phyloP scores from a whole-genome alignment of 2,797 vertebrate species.

The Chelon labrosus region DNA sequence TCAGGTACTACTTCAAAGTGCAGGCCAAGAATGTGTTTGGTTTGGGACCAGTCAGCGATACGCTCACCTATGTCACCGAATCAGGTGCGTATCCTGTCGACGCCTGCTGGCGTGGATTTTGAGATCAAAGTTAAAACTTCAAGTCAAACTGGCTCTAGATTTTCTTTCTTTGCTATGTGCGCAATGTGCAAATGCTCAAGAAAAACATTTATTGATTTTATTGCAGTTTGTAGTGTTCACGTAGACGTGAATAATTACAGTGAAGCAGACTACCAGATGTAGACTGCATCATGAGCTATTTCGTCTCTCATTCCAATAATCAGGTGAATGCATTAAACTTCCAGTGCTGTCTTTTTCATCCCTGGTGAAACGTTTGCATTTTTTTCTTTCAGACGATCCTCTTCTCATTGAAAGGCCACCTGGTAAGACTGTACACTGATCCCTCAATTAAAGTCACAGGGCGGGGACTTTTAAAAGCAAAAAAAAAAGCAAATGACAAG shows the following conservation, averaged over 20 bases:
- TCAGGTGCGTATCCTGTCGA: conserved; percentile 88
- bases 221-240: conserved; percentile 16
- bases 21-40: conserved; percentile 96
- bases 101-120: conserved; percentile 17
- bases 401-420: conserved; percentile 97
- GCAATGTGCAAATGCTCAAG: not conserved
- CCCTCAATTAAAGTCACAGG: conserved; percentile 21
- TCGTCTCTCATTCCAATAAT: conserved; percentile 35
- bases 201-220: conserved; percentile 11
- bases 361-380: conserved; percentile 51
- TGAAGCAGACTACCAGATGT: conserved; percentile 48
- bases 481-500: no score
- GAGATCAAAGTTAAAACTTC: conserved; percentile 13
- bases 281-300: conserved; percentile 14
- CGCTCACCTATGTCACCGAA: conserved; percentile 94
- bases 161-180: conserved; percentile 14
- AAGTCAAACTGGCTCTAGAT: not conserved
- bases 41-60: conserved; percentile 93
- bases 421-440: conserved; percentile 84
- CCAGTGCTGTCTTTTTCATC: conserved; percentile 46
- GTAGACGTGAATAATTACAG: conserved; percentile 18
- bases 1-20: conserved; percentile 98
- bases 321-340: conserved; percentile 58
- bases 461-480: no score
- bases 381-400: conserved; percentile 91